A percentile compares a stretch with the other conserved stretches of the same genome.
phyloP scores from a whole-genome alignment of 2,797 vertebrate species.

The Paramormyrops hopkinsi region DNA sequence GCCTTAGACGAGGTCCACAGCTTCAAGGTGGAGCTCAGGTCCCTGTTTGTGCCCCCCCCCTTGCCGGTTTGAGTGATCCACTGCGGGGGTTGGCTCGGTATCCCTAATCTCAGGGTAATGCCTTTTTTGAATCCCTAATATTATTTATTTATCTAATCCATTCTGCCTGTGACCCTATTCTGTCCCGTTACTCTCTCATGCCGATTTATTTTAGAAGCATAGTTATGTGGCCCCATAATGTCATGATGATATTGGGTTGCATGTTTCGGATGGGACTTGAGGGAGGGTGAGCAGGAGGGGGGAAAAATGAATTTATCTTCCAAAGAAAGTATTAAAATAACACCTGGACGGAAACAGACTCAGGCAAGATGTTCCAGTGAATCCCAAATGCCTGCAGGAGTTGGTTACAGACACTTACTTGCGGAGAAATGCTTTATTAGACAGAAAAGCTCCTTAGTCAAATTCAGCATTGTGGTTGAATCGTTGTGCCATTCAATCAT shows the following conservation, averaged over 20 bases:
- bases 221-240: slow-evolving; percentile 62
- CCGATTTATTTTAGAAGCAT: slow-evolving; percentile 59
- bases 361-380: slow-evolving; percentile 50
- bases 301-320: slow-evolving; percentile 57
- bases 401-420: slow-evolving; percentile 32
- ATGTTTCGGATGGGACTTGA: slow-evolving; percentile 49
- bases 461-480: background rate
- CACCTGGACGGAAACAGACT: slow-evolving; percentile 53
- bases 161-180: slow-evolving; percentile 55
- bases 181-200: slow-evolving; percentile 56
- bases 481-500: background rate
- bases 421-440: background rate
- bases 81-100: background rate
- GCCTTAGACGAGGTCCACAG: background rate
- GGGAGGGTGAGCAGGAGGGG: slow-evolving; percentile 21
- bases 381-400: slow-evolving; percentile 43
- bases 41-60: background rate
- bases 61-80: background rate
- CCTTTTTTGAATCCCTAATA: background rate
- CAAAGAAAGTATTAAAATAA: slow-evolving; percentile 55
- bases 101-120: background rate
- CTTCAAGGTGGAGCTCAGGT: background rate
- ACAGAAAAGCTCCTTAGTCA: background rate
- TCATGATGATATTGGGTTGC: slow-evolving; percentile 65
- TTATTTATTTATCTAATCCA: slow-evolving; percentile 13